Base-by-base conservation (phyloP, 2,888 invertebrate species). In the Drosophila neotestacea region DNA sequence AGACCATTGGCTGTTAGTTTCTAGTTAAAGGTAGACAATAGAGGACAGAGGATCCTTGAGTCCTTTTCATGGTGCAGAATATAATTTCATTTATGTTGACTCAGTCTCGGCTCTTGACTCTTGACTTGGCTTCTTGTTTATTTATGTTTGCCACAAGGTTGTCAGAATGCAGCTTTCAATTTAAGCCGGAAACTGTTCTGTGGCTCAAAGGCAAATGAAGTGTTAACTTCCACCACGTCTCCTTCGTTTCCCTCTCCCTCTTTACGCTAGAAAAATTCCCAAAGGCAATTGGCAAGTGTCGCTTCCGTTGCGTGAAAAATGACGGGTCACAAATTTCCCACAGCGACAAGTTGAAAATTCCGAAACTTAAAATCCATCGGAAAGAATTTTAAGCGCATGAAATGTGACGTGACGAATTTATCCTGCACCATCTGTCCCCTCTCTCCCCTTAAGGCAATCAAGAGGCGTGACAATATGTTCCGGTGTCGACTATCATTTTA, bases 51-150 rank as follows among this genome's bases (percentile, higher is more conserved):
- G 4, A 16, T 28, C 6, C 28, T 42, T 42, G 36, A 46, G 48
- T 22, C 5, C 50, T 39, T 11, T 52, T 41, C 27, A 11, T 30
- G 32, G 6, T 22, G 67, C 41, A 60, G 48, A 72, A 69, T 73
- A 73, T 86, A 77, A 83, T 81, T 81, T 73, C 54, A 81, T 81
- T 84, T 67, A 50, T 41, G 30, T 42, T 58, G 60, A 56, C 71
- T 42, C 46, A 41, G 48, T 22, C 11, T 42, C 34, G 32, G 13
- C 60, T 16, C 16, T 27, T 28, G 42, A 32, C 47, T 52, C n/a
- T 44, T 56, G 11, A n/a, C 52, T 44, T 67, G 73, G 11, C 55
- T 58, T 50, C 42, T 71, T 69, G 73, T 67, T 79, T 74, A 79
- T 83, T 70, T 70, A 67, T 70, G 77, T 54, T 41, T 34, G 47